A percentile compares a stretch with the other conserved stretches of the same genome.
phyloP scores from a whole-genome alignment of 2,797 vertebrate genomes.

The Ctenochaetus hawaiiensis region DNA sequence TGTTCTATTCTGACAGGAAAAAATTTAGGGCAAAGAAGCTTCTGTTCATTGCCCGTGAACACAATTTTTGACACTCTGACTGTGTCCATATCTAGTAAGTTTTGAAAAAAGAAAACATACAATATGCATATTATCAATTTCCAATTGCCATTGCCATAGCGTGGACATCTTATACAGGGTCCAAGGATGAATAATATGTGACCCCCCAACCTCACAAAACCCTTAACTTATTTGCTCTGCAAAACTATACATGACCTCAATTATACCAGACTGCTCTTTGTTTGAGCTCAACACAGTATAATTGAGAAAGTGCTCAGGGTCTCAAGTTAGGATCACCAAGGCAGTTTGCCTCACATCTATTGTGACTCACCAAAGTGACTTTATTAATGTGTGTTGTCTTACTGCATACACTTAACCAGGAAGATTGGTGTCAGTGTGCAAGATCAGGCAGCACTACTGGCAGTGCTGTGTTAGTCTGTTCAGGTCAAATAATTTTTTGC shows the following conservation, averaged over 20 bases:
- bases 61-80: not conserved
- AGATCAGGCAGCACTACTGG: slow-evolving; percentile 7
- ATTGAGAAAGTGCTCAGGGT: too few species aligned
- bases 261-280: slow-evolving; percentile 35
- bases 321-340: not conserved
- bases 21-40: slow-evolving; percentile 1
- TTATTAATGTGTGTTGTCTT: slow-evolving; percentile 13
- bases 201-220: slow-evolving; percentile 5
- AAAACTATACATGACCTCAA: slow-evolving; percentile 49
- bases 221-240: slow-evolving; percentile 22
- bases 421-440: slow-evolving; percentile 10
- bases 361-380: slow-evolving; percentile 5
- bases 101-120: not conserved
- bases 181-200: not conserved
- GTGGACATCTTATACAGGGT: slow-evolving; percentile 13
- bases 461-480: slow-evolving; percentile 13
- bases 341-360: not conserved
- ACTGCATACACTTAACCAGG: not conserved
- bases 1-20: slow-evolving; percentile 2
- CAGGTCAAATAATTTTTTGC: slow-evolving; percentile 14
- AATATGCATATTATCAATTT: slow-evolving; percentile 10
- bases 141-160: slow-evolving; percentile 9
- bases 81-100: not conserved
- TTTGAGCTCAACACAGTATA: not conserved
- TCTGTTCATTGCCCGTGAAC: not conserved